phyloP scores from a whole-genome alignment of 2,888 invertebrate species.

The Andrena bicolor region DNA sequence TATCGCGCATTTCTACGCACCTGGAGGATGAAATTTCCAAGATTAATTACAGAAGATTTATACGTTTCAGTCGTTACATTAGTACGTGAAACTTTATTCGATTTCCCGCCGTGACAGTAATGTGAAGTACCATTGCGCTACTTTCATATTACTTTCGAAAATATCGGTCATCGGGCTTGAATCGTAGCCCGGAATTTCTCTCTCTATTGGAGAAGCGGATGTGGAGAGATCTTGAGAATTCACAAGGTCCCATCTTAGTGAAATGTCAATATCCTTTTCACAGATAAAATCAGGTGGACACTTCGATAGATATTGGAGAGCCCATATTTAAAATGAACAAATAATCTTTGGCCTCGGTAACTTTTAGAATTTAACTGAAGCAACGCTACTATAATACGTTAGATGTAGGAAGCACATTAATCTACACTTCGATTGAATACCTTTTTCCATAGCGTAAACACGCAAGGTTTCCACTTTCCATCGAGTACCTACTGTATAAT shows the following conservation, averaged over 20 bases:
- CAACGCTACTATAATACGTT: too few species aligned
- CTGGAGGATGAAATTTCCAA: constrained; percentile 14
- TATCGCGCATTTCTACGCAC: constrained; percentile 19
- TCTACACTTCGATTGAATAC: too few species aligned
- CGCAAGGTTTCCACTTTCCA: too few species aligned
- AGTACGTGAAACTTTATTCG: background rate
- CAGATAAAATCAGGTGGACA: background rate
- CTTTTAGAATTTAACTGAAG: too few species aligned
- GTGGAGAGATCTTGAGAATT: constrained; percentile 5
- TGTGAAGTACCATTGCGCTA: background rate
- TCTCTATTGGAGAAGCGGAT: background rate
- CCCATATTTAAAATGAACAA: background rate
- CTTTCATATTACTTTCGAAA: constrained; percentile 19
- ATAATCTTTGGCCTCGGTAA: too few species aligned
- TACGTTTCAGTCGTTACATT: background rate
- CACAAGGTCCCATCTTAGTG: background rate
- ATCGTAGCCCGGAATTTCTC: background rate
- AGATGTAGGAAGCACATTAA: background rate
- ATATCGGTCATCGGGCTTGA: background rate
- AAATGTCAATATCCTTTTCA: constrained; percentile 4
- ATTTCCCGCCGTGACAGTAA: background rate
- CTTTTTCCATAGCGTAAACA: too few species aligned
- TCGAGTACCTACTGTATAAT: too few species aligned
- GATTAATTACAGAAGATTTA: constrained; percentile 28
- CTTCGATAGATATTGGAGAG: background rate